phyloP scores from a whole-genome alignment of 1,140 invertebrate species.

The Zaprionus taronus region DNA sequence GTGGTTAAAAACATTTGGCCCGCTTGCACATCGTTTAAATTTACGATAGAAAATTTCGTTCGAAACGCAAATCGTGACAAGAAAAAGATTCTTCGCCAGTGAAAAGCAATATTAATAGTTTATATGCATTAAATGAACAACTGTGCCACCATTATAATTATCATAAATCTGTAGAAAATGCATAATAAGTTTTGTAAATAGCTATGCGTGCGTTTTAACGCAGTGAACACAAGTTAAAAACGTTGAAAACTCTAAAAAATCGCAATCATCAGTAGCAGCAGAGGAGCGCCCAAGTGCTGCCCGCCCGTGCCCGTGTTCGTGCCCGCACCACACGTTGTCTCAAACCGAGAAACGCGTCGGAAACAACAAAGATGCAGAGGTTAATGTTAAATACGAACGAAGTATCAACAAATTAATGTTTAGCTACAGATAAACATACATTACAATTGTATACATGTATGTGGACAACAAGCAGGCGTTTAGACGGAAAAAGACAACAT shows the following conservation, averaged over 20 bases:
- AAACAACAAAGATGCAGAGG: conserved; percentile 68
- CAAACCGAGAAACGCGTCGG: conserved; percentile 58
- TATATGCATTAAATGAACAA: conserved; percentile 51
- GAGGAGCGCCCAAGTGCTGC: conserved; percentile 53
- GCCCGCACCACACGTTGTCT: conserved; percentile 70
- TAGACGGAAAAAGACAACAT: conserved; percentile 32
- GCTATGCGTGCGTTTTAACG: conserved; percentile 37
- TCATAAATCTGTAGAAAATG: conserved; percentile 32
- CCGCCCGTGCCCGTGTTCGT: conserved; percentile 45
- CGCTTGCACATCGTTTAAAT: conserved; percentile 49
- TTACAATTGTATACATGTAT: conserved; percentile 9
- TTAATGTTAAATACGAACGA: conserved; percentile 53
- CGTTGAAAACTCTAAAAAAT: conserved; percentile 33
- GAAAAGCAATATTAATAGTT: conserved; percentile 72
- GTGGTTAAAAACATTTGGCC: conserved; percentile 41
- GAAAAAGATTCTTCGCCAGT: conserved; percentile 63
- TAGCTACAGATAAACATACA: conserved; percentile 15
- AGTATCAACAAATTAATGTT: conserved; percentile 25
- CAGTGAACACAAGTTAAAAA: conserved; percentile 36
- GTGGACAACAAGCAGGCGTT: conserved; percentile 4
- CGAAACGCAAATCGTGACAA: conserved; percentile 59
- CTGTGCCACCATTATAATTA: conserved; percentile 40
- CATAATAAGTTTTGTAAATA: conserved; percentile 40
- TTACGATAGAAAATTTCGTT: conserved; percentile 57
- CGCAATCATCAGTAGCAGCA: conserved; percentile 29